Evolutionary conservation across 2,797 vertebrate genomes (phyloP), one percentile per base, ranked within the genome.

Genomic region (Phyllotis vaccarum): DNA sequence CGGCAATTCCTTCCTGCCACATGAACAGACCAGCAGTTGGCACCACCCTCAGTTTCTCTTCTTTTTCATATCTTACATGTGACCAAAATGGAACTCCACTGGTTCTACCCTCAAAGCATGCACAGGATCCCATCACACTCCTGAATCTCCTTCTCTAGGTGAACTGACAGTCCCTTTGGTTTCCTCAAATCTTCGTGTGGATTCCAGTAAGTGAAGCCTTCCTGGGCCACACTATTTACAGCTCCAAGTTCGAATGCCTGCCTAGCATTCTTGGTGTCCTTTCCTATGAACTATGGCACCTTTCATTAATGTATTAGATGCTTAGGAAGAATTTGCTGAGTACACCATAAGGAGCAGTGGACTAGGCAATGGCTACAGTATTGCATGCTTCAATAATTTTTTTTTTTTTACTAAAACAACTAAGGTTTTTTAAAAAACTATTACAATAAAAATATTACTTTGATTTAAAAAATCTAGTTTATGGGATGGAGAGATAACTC

Each of bases 51-150:
- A 34, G 54, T 66, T 91, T 16, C 21, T 78, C 75, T 60, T 72
- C 68, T 91, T 64, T 80, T 87, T 93, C 52, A 88, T 17, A 90
- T 78, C 29, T 87, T 8, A 92, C 52, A 79, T 91, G 24, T 95
- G 43, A 75, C 49, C 37, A 76, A 46, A n/a, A 72, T 60, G 22
- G 72, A 86, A 95, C 62, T 83, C 62, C 46, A 80, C 0, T 94
- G 62, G 64, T 31, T 93, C 89, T 56, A 92, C 49, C 76, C 94
- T 96, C 86, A 93, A 95, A 95, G 86, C 56, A 95, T 6, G 87
- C 17, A 86, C 19, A 86, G 12, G 89, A 89, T 80, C 52, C 86
- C 58, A 89, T 76, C 46, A 79, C 14, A 94, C n/a, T 12, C 89
- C 70, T 90, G 10, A 29, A 91, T 54, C 43, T 89, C 85, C 72